These are phyloP conservation scores for Synaphobranchus kaupii DNA, from an alignment of 2,797 vertebrate genomes.

Conservation along the genomic window DNA sequence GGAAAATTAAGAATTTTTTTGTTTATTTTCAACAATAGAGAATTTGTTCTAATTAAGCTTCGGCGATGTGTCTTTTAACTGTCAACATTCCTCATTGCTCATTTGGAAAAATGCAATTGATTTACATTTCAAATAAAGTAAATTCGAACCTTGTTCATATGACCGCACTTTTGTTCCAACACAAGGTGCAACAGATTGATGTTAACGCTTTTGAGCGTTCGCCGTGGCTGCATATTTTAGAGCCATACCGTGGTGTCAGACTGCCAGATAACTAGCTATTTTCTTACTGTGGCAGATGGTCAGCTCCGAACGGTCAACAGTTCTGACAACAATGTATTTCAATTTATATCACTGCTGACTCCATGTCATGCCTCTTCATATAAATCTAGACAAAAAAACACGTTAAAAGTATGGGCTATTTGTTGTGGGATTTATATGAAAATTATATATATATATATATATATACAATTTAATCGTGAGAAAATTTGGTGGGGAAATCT, in stretches of 20 bases:
- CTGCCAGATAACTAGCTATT: constrained; percentile 14
- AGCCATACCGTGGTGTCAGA: constrained; percentile 34
- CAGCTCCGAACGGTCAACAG: constrained; percentile 44
- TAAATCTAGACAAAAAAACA: constrained; percentile 6
- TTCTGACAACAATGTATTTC: constrained; percentile 40
- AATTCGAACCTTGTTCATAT: constrained; percentile 8
- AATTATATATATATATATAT: constrained; percentile 8
- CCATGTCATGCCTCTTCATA: constrained; percentile 43
- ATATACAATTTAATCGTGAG: not conserved
- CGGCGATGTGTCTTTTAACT: constrained; percentile 1
- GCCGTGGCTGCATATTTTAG: not conserved
- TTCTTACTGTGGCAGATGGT: constrained; percentile 72
- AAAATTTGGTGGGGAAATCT: not conserved
- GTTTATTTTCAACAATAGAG: not conserved
- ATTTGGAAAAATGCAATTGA: not conserved
- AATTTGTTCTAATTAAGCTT: not conserved
- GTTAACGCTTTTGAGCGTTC: constrained; percentile 25
- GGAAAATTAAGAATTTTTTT: not conserved
- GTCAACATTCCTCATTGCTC: not conserved
- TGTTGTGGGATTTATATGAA: no score
- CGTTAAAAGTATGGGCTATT: not conserved
- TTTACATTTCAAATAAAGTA: constrained; percentile 2
- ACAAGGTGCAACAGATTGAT: constrained; percentile 8
- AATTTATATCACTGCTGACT: constrained; percentile 52
- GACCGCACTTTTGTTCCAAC: constrained; percentile 15